Conservation (phyloP, 1,140 invertebrate genomes). For the Acromyrmex heyeri region DNA sequence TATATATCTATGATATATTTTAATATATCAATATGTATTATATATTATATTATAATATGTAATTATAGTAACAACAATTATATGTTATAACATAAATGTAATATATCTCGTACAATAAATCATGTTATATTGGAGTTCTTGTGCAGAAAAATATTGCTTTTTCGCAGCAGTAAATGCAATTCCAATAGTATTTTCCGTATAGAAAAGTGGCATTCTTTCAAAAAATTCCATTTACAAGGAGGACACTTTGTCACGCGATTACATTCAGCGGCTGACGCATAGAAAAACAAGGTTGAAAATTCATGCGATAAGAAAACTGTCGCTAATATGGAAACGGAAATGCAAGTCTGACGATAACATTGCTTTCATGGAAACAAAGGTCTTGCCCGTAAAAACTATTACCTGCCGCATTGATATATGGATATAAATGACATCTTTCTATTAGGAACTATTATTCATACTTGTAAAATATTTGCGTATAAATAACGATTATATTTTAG, state of each 20-base stretch:
- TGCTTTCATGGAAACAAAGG: conserved; percentile 12
- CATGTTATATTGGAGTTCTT: background rate
- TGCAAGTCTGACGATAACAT: conserved; percentile 27
- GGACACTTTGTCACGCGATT: conserved; percentile 49
- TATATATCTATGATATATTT: no score
- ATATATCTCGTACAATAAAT: background rate
- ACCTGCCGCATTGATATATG: background rate
- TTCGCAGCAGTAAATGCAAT: conserved; percentile 1
- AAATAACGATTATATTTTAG: background rate
- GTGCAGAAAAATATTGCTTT: conserved; percentile 11
- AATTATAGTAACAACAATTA: background rate
- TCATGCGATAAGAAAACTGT: conserved; percentile 39
- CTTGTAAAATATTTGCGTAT: background rate
- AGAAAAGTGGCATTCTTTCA: conserved; percentile 26
- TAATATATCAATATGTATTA: no score
- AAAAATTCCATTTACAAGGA: conserved; percentile 37
- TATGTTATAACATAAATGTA: background rate
- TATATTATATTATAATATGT: no score
- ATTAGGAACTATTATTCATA: background rate
- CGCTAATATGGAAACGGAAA: conserved; percentile 23
- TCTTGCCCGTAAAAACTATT: background rate
- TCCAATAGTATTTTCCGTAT: background rate
- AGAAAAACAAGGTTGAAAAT: conserved; percentile 44
- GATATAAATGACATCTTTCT: background rate
- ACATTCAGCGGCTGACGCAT: background rate